A percentile compares a stretch with the other conserved stretches of the same genome.
Conservation (phyloP, 2,888 invertebrate genomes). For the Cactoblastis cactorum region DNA sequence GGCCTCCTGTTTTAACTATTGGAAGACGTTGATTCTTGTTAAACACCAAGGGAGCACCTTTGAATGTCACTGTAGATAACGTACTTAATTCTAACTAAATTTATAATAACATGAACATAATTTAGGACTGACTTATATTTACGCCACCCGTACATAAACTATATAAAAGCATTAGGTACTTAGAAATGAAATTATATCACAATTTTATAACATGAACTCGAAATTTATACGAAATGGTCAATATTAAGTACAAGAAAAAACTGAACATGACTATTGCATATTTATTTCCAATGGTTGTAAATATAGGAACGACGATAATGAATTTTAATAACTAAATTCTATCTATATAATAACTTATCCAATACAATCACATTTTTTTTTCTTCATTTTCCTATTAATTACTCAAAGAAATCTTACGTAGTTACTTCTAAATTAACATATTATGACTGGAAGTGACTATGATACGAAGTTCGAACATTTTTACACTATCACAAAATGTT, state of each 20-base stretch:
- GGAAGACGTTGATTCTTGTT: conserved; percentile 59
- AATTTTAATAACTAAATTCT: conserved; percentile 47
- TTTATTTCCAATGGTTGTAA: conserved; percentile 52
- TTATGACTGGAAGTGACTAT: conserved; percentile 79
- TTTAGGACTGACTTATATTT: conserved; percentile 17
- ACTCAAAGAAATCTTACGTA: conserved; percentile 48
- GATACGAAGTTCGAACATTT: conserved; percentile 64
- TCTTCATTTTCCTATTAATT: conserved; percentile 46
- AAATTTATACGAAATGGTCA: conserved; percentile 40
- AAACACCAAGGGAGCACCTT: conserved; percentile 9
- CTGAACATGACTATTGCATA: conserved; percentile 59
- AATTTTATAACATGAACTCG: conserved; percentile 56
- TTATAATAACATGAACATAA: conserved; percentile 12
- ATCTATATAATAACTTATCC: conserved; percentile 51
- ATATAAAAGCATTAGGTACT: conserved; percentile 33
- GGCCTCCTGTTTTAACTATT: too few relatives aligned
- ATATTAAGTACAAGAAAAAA: conserved; percentile 70
- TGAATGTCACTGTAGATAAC: conserved; percentile 22
- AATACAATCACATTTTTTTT: conserved; percentile 64
- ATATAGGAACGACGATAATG: conserved; percentile 66
- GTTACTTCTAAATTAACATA: conserved; percentile 72
- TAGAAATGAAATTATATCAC: conserved; percentile 67
- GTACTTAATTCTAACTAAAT: conserved; percentile 21
- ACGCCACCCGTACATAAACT: conserved; percentile 56
- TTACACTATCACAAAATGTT: conserved; percentile 71